Evolutionary conservation across 2,797 vertebrate species (phyloP).

Genomic region (Tinamus major): DNA sequence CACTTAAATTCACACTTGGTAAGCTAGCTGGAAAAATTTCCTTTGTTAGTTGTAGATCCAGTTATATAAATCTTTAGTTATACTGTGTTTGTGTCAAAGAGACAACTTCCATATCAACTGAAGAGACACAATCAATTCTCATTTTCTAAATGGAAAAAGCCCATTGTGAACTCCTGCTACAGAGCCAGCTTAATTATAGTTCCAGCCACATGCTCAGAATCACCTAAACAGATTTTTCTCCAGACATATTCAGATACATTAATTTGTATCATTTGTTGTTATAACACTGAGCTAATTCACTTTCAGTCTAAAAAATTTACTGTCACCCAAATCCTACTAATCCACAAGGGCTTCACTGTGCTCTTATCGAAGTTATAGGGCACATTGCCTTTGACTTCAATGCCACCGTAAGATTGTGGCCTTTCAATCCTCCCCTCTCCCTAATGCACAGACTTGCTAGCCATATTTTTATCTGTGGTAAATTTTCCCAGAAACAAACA

Average conservation of each 20-base stretch:
- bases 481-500: not conserved
- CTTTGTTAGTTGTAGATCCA: not conserved
- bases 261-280: not conserved
- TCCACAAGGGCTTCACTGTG: not conserved
- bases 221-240: not conserved
- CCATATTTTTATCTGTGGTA: not conserved
- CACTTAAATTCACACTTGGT: constrained; percentile 3
- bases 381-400: not conserved
- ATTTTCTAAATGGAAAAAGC: constrained; percentile 5
- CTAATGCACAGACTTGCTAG: not conserved
- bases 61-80: not conserved
- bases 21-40: not conserved
- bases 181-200: not conserved
- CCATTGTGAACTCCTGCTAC: not conserved
- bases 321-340: not conserved
- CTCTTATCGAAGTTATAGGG: not conserved
- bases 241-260: not conserved
- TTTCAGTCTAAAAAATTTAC: not conserved
- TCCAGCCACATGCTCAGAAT: not conserved
- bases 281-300: not conserved
- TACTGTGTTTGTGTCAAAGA: constrained; percentile 14
- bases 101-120: not conserved
- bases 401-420: not conserved
- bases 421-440: not conserved
- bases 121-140: constrained; percentile 2